These are phyloP conservation scores for Tachina lurida DNA, from an alignment of 2,888 invertebrate species.

Conservation along the genomic window DNA sequence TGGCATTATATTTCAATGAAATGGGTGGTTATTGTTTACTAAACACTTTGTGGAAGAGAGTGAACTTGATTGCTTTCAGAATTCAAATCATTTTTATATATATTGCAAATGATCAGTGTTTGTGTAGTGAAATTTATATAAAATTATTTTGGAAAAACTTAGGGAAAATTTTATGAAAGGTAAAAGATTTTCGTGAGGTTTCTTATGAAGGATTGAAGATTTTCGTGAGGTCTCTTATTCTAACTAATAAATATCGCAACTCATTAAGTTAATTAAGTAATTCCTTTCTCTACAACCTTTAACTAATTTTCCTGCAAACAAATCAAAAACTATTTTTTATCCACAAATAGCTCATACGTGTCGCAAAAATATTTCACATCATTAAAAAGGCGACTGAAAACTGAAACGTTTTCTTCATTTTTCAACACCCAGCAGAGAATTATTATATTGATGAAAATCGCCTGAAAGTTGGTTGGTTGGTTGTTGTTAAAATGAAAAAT, in stretches of 20 bases:
- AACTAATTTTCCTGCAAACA: not conserved
- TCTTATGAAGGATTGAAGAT: too few relatives aligned
- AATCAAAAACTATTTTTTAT: slow-evolving; percentile 28
- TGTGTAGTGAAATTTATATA: slow-evolving; percentile 1
- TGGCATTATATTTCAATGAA: not conserved
- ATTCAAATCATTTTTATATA: slow-evolving; percentile 41
- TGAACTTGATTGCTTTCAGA: slow-evolving; percentile 39
- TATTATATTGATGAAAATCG: slow-evolving; percentile 43
- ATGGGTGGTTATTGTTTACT: slow-evolving; percentile 5
- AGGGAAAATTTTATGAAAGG: not conserved
- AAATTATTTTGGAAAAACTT: not conserved
- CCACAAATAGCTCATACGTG: slow-evolving; percentile 8
- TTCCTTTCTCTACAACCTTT: not conserved
- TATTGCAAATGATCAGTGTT: slow-evolving; percentile 24
- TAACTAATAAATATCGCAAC: too few relatives aligned
- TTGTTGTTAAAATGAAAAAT: slow-evolving; percentile 5
- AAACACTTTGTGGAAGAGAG: not conserved
- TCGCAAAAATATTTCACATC: slow-evolving; percentile 13
- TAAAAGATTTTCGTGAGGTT: too few relatives aligned
- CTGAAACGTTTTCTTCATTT: slow-evolving; percentile 32
- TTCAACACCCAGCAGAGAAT: slow-evolving; percentile 23
- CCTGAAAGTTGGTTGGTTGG: slow-evolving; percentile 1
- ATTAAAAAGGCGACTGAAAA: slow-evolving; percentile 27
- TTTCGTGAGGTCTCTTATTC: too few relatives aligned
- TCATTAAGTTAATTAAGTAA: not conserved